These are phyloP conservation scores for Turnix velox DNA, from an alignment of 2,113 vertebrate species.

Conservation along the genomic window DNA sequence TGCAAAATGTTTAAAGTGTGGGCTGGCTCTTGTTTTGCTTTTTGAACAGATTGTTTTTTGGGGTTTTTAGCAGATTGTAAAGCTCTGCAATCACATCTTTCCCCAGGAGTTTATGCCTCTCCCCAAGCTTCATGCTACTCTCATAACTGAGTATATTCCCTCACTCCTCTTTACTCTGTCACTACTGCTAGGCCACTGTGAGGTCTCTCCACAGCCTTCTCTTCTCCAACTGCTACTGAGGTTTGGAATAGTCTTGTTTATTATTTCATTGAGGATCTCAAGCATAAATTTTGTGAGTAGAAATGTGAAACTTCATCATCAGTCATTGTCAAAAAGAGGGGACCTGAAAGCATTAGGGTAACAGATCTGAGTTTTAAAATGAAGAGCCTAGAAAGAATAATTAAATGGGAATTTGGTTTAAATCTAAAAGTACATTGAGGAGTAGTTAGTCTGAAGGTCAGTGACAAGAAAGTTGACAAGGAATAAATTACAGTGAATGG, in stretches of 20 bases:
- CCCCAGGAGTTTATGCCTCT: background rate
- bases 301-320: background rate
- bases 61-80: background rate
- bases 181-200: no score
- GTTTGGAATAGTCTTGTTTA: background rate
- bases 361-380: background rate
- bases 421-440: background rate
- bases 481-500: background rate
- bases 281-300: background rate
- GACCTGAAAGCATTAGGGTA: background rate
- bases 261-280: background rate
- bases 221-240: background rate
- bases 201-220: no score
- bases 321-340: background rate
- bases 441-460: background rate
- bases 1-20: background rate
- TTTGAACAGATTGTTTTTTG: background rate
- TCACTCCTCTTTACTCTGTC: background rate
- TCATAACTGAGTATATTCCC: background rate
- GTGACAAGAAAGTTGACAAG: background rate
- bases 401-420: background rate
- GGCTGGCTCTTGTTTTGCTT: background rate
- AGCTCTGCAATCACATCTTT: background rate
- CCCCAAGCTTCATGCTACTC: background rate
- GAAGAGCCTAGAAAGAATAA: background rate